Evolutionary conservation across 2,888 invertebrate genomes (phyloP).

Genomic region (Cerastis rubricosa): DNA sequence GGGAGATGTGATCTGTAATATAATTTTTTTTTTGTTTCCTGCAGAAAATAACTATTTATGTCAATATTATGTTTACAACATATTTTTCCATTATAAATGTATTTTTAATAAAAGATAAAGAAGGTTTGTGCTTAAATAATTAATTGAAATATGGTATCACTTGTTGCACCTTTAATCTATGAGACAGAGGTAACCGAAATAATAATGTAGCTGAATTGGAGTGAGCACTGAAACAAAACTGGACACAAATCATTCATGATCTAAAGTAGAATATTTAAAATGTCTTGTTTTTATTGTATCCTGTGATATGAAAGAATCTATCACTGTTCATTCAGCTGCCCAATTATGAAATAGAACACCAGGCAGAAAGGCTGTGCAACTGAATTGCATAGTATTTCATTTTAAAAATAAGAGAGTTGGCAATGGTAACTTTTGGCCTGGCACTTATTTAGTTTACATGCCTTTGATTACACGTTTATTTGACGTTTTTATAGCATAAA

Average conservation of each 20-base stretch:
- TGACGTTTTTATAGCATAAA: background rate
- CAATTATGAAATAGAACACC: background rate
- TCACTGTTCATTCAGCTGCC: background rate
- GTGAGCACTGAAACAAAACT: background rate
- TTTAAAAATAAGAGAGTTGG: background rate
- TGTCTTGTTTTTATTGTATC: background rate
- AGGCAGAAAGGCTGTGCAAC: background rate
- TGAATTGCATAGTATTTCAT: background rate
- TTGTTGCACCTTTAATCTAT: background rate
- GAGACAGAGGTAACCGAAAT: background rate
- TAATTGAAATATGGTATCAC: background rate
- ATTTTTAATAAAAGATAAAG: too few species aligned
- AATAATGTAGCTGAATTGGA: background rate
- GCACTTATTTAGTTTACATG: background rate
- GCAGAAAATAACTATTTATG: background rate
- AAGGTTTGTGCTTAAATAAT: too few species aligned
- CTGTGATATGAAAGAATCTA: background rate
- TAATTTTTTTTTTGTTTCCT: background rate
- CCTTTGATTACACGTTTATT: background rate
- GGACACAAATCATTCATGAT: background rate
- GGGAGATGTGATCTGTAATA: background rate
- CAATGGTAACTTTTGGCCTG: slow-evolving; percentile 12
- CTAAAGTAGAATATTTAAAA: background rate
- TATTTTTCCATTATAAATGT: background rate
- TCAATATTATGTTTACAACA: slow-evolving; percentile 4